Evolutionary conservation across 2,113 vertebrate species (phyloP).

Genomic region (Petroica traversi): DNA sequence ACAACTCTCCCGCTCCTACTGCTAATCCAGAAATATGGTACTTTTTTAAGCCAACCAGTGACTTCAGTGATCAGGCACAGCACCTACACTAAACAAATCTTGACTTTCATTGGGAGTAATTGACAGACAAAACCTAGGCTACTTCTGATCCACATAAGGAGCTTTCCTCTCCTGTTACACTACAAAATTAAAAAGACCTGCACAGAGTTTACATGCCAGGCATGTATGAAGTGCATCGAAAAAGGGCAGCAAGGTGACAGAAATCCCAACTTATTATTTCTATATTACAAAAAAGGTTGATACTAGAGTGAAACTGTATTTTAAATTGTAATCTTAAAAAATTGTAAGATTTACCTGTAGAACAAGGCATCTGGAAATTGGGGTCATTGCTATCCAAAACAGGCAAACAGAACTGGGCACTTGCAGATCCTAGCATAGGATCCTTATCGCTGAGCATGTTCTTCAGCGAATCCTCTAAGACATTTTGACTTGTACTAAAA

Average conservation of each 20-base stretch:
- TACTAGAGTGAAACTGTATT: conserved; percentile 68
- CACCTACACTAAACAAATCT: background rate
- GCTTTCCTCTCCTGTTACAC: background rate
- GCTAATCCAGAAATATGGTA: background rate
- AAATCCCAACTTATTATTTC: conserved; percentile 57
- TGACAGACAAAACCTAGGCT: background rate
- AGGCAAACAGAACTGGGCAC: conserved; percentile 93
- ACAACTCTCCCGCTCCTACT: background rate
- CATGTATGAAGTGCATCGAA: conserved; percentile 32
- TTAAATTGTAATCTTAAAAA: conserved; percentile 78
- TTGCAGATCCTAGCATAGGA: conserved; percentile 99
- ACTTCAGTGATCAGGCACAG: background rate
- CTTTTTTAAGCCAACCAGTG: background rate
- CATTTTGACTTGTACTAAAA: conserved; percentile 86
- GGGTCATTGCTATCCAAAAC: conserved; percentile 93
- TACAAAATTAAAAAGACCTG: background rate
- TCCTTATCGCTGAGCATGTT: conserved; percentile 99
- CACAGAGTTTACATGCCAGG: conserved; percentile 39
- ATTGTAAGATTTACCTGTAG: conserved; percentile 87
- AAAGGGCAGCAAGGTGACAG: background rate
- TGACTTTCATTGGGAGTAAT: background rate
- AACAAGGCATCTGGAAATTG: conserved; percentile 88
- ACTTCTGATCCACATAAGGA: background rate
- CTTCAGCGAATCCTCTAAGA: conserved; percentile 94
- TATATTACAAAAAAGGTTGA: conserved; percentile 31